phyloP scores from a whole-genome alignment of 2,797 vertebrate genomes.

The Pangasius krempfi region DNA sequence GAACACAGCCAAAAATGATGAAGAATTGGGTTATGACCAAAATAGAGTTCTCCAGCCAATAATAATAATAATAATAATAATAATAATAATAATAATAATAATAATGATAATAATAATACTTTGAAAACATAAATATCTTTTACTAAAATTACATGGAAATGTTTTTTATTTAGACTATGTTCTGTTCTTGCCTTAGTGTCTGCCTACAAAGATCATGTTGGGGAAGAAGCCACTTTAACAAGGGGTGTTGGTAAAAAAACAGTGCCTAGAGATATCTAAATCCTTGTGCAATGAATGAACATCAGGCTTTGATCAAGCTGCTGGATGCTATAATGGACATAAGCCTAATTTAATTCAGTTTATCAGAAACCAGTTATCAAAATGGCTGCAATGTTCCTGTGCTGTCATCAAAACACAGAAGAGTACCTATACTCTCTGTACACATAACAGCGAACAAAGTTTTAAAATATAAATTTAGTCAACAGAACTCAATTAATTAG shows the following conservation, averaged over 20 bases:
- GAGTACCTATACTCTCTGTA: not conserved
- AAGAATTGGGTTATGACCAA: not conserved
- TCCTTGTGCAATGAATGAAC: not conserved
- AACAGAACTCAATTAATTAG: not conserved
- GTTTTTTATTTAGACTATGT: not conserved
- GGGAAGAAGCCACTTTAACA: not conserved
- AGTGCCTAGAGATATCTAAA: not conserved
- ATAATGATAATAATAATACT: not conserved
- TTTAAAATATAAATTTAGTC: not conserved
- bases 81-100: constrained; percentile 4
- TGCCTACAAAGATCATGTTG: not conserved
- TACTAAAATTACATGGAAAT: not conserved
- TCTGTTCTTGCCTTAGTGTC: not conserved
- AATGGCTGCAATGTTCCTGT: not conserved
- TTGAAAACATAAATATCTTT: not conserved
- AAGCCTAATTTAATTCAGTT: not conserved
- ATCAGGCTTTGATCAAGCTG: not conserved
- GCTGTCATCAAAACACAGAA: not conserved
- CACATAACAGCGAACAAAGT: not conserved
- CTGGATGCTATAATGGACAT: not conserved
- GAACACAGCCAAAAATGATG: not conserved
- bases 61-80: constrained; percentile 2
- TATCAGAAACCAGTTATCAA: not conserved
- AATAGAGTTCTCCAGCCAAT: not conserved
- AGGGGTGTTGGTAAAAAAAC: not conserved